phyloP scores from a whole-genome alignment of 2,113 vertebrate species.

The Centrocercus urophasianus region DNA sequence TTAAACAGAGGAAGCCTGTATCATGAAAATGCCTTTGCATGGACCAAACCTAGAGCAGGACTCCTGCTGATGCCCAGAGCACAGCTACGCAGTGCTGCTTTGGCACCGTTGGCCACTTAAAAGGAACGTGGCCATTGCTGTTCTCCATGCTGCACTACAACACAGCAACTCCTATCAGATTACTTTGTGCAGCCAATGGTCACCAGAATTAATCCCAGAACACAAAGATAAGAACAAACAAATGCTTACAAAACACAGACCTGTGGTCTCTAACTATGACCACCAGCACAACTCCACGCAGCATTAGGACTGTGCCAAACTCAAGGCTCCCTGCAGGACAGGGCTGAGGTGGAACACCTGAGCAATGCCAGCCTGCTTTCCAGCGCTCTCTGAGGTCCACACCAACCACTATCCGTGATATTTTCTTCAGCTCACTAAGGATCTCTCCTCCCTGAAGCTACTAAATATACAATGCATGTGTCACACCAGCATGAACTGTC shows the following conservation, averaged over 20 bases:
- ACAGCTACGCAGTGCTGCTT: not conserved
- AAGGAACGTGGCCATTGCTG: not conserved
- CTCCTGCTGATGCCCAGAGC: rapidly evolving
- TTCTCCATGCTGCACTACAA: rapidly evolving
- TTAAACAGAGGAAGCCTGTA: not conserved
- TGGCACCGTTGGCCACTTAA: not conserved
- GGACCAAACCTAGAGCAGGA: not conserved
- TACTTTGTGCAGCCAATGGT: rapidly evolving
- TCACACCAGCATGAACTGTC: slow-evolving; percentile 30
- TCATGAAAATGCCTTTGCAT: not conserved
- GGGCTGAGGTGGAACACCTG: not conserved
- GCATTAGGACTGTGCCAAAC: not conserved
- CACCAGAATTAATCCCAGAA: not conserved
- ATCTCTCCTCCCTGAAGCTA: slow-evolving; percentile 18
- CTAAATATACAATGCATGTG: slow-evolving; percentile 46
- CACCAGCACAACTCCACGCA: rapidly evolving
- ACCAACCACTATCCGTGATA: slow-evolving; percentile 2
- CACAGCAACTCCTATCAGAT: not conserved
- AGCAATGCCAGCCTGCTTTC: not conserved
- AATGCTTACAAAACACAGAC: rapidly evolving
- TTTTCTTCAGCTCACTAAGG: slow-evolving; percentile 20
- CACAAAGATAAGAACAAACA: not conserved
- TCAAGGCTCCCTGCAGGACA: rapidly evolving
- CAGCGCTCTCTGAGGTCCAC: not conserved
- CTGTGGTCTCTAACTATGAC: not conserved